Evolutionary conservation across 1,140 invertebrate genomes (phyloP).

Genomic region (Planococcus citri): DNA sequence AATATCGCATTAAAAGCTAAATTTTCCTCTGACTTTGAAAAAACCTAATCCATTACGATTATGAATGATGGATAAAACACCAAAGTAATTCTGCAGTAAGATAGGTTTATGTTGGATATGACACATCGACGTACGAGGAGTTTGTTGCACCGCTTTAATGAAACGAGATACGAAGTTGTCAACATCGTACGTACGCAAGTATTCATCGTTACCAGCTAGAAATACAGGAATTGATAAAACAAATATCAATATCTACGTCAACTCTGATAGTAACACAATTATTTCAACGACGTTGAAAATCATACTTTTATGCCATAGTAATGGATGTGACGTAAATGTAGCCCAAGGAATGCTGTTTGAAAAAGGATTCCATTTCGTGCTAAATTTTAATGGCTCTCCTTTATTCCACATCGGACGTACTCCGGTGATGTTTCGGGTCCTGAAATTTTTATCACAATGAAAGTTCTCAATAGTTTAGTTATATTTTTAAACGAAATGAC

Average conservation of each 20-base stretch:
- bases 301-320: constrained; percentile 62
- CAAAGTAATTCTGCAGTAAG: constrained; percentile 65
- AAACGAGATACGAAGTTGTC: not conserved
- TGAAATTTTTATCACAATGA: constrained; percentile 32
- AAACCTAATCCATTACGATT: constrained; percentile 72
- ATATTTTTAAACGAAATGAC: too few relatives aligned
- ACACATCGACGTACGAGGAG: constrained; percentile 29
- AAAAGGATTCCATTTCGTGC: constrained; percentile 76
- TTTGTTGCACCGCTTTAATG: not conserved
- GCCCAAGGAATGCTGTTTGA: constrained; percentile 60
- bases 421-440: constrained; percentile 54
- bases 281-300: not conserved
- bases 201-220: not conserved
- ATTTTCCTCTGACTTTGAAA: constrained; percentile 70
- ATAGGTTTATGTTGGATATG: constrained; percentile 55
- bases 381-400: constrained; percentile 49
- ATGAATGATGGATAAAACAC: constrained; percentile 62
- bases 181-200: not conserved
- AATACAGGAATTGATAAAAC: not conserved
- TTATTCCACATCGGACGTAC: constrained; percentile 63
- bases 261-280: not conserved
- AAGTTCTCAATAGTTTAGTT: not conserved
- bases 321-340: constrained; percentile 66
- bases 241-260: not conserved
- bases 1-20: constrained; percentile 68